A percentile compares a stretch with the other conserved stretches of the same genome.
phyloP scores from a whole-genome alignment of 2,113 vertebrate genomes.

The Cathartes aura region DNA sequence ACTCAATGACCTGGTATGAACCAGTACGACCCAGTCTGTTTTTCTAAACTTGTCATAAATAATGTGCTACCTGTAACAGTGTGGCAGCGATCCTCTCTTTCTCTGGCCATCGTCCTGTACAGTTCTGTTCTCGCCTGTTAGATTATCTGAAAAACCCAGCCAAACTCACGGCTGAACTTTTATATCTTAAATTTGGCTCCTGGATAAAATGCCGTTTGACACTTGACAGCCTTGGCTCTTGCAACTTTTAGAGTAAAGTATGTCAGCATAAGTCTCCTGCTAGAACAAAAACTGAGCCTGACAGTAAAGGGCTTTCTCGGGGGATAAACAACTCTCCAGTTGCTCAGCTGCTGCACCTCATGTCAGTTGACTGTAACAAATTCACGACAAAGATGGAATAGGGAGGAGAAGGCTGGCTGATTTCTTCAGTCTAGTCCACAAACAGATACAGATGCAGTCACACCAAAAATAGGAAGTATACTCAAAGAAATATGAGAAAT shows the following conservation, averaged over 20 bases:
- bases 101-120: background rate
- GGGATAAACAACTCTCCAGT: background rate
- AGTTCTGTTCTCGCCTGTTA: background rate
- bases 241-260: background rate
- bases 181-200: background rate
- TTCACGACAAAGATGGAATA: accelerated
- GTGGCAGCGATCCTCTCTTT: background rate
- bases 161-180: background rate
- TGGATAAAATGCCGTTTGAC: background rate
- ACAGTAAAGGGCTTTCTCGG: background rate
- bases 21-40: background rate
- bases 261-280: background rate
- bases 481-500: background rate
- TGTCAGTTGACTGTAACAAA: background rate
- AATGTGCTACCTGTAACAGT: accelerated
- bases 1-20: background rate
- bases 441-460: background rate
- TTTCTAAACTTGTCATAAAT: background rate
- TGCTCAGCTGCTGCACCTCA: background rate
- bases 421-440: background rate
- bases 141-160: background rate
- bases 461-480: background rate
- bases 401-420: background rate
- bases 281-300: background rate
- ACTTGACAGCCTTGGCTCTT: background rate